Evolutionary conservation across 2,797 vertebrate species (phyloP).

Genomic region (Pseudomugil tenellus): DNA sequence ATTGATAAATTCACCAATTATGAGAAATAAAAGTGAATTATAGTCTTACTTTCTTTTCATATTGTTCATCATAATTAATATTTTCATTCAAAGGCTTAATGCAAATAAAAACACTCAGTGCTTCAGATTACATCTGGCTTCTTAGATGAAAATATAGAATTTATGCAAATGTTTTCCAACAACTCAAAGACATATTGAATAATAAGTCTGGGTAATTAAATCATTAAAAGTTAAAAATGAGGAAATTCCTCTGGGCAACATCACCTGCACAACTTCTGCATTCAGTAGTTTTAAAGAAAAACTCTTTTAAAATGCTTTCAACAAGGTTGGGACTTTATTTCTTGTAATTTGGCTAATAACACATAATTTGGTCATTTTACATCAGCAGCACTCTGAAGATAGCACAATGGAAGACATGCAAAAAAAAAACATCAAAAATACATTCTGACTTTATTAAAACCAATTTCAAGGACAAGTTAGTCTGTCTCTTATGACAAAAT

Average conservation of each 20-base stretch:
- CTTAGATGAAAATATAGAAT: background rate
- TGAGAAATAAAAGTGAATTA: background rate
- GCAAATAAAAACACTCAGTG: background rate
- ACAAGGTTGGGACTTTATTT: background rate
- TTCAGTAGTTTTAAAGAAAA: background rate
- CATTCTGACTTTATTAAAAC: conserved; percentile 26
- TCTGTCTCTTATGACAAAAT: conserved; percentile 14
- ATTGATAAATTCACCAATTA: background rate
- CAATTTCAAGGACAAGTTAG: conserved; percentile 11
- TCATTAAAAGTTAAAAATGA: background rate
- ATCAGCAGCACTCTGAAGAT: background rate
- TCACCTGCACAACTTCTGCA: background rate
- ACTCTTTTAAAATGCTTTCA: background rate
- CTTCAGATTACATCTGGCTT: background rate
- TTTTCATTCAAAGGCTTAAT: background rate
- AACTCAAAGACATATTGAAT: background rate
- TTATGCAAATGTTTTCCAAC: background rate
- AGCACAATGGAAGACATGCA: background rate
- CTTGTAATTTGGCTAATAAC: background rate
- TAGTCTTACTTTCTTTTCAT: background rate
- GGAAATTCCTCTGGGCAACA: background rate
- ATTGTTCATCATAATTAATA: background rate
- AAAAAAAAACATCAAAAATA: conserved; percentile 15
- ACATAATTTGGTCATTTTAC: background rate
- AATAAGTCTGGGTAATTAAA: background rate